phyloP scores from a whole-genome alignment of 2,888 invertebrate genomes.

The Seira ritae region DNA sequence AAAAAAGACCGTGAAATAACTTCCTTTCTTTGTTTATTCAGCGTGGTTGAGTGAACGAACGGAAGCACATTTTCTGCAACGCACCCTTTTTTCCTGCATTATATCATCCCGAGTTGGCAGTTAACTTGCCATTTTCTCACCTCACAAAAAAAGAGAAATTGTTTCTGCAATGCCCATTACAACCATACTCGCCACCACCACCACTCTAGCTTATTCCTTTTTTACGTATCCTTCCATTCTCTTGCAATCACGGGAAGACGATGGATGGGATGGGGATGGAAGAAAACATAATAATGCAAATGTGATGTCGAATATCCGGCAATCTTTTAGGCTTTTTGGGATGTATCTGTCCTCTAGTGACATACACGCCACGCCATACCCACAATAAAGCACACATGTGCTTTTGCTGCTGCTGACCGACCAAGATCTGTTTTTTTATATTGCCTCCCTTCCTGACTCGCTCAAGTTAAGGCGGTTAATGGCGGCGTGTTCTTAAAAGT shows the following conservation, averaged over 20 bases:
- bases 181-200: not conserved
- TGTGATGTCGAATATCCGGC: slow-evolving; percentile 16
- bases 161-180: slow-evolving; percentile 11
- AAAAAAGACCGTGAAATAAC: slow-evolving; percentile 43
- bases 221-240: not conserved
- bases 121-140: slow-evolving; percentile 21
- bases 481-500: not conserved
- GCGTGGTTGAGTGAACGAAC: slow-evolving; percentile 44
- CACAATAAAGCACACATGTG: not conserved
- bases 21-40: slow-evolving; percentile 62
- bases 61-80: slow-evolving; percentile 54
- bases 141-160: slow-evolving; percentile 8
- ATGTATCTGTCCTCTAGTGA: slow-evolving; percentile 11
- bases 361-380: not conserved
- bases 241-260: slow-evolving; percentile 3
- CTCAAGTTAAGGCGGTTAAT: no score
- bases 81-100: slow-evolving; percentile 17
- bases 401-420: not conserved
- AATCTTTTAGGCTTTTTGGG: not conserved
- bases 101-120: slow-evolving; percentile 11
- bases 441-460: not conserved
- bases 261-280: slow-evolving; percentile 4
- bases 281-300: slow-evolving; percentile 23
- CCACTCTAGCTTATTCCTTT: not conserved
- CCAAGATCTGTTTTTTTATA: slow-evolving; percentile 1